These are phyloP conservation scores for Parasteatoda tepidariorum DNA, from an alignment of 1,140 invertebrate genomes.

Conservation along the genomic window DNA sequence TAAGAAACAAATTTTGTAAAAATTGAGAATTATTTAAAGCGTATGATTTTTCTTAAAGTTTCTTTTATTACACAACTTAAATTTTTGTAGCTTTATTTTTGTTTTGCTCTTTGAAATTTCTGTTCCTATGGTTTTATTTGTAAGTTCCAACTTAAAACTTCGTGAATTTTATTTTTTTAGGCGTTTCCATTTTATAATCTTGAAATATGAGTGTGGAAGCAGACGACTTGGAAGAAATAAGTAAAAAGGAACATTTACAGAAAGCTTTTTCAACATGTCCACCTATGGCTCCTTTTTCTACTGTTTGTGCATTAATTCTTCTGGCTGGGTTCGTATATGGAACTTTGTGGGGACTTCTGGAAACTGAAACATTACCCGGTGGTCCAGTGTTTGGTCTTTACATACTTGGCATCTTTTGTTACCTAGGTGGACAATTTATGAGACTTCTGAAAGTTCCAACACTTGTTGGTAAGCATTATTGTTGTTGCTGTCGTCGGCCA, in stretches of 20 bases:
- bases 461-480: constrained; percentile 76
- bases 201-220: too few relatives aligned
- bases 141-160: too few relatives aligned
- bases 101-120: too few relatives aligned
- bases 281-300: constrained; percentile 18
- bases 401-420: constrained; percentile 74
- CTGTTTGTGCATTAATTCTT: background rate
- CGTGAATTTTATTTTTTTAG: too few relatives aligned
- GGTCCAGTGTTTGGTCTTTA: constrained; percentile 82
- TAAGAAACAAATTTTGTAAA: too few relatives aligned
- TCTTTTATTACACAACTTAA: too few relatives aligned
- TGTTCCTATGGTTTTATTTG: too few relatives aligned
- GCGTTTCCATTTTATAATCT: too few relatives aligned
- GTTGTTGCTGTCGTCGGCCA: too few relatives aligned
- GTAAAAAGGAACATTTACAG: background rate
- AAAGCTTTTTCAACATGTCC: constrained; percentile 25
- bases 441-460: constrained; percentile 83
- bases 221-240: background rate
- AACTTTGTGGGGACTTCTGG: constrained; percentile 79
- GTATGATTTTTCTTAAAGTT: too few relatives aligned
- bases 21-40: too few relatives aligned
- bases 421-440: constrained; percentile 84
- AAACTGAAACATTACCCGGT: constrained; percentile 78
- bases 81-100: too few relatives aligned
- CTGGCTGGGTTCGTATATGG: constrained; percentile 66